Conservation (phyloP, 2,888 invertebrate genomes). For the Uloborus plumipes region DNA sequence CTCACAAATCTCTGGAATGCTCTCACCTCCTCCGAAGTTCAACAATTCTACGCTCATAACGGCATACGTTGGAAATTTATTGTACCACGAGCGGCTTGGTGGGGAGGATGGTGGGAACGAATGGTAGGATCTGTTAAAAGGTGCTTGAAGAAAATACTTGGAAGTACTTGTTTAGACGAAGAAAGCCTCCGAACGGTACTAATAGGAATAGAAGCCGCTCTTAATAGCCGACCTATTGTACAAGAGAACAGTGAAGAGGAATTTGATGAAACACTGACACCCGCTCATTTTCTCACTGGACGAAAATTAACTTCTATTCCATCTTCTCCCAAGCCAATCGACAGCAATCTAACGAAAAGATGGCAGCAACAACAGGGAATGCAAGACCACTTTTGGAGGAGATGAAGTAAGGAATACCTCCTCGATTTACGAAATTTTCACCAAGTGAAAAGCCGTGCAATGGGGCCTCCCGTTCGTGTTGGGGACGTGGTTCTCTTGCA, state of each 20-base stretch:
- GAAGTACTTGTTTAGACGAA: neutral
- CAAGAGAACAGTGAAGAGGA: constrained; percentile 11
- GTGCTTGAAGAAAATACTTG: neutral
- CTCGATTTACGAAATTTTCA: neutral
- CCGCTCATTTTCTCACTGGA: constrained; percentile 4
- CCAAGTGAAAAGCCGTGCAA: neutral
- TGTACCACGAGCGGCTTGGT: neutral
- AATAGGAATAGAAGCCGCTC: constrained; percentile 13
- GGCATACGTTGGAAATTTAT: constrained; percentile 3
- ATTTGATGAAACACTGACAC: neutral
- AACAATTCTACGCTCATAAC: neutral
- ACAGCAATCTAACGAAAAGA: neutral
- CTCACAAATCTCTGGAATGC: neutral
- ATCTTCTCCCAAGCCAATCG: neutral
- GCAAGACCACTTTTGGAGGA: constrained; percentile 9
- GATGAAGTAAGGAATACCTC: constrained; percentile 7
- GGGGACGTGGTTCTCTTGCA: neutral
- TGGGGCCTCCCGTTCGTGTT: neutral
- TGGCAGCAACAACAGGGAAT: neutral
- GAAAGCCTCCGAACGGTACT: constrained; percentile 3
- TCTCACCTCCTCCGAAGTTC: neutral
- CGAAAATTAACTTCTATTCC: neutral
- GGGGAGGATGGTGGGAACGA: neutral
- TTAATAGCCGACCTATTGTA: neutral
- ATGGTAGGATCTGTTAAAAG: neutral